phyloP scores from a whole-genome alignment of 2,113 vertebrate species.

The Hypanus sabinus region DNA sequence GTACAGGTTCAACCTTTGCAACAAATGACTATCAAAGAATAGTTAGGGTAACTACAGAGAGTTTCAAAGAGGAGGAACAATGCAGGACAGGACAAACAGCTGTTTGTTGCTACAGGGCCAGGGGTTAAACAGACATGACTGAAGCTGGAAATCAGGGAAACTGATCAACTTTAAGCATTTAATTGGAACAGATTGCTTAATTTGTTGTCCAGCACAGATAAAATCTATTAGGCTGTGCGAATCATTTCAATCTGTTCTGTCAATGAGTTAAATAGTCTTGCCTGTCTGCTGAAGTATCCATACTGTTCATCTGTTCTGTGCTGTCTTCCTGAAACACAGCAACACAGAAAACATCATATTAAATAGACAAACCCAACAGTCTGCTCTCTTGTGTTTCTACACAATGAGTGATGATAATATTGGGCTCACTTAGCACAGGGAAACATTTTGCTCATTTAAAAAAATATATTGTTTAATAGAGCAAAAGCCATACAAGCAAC shows the following conservation, averaged over 20 bases:
- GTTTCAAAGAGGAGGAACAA: not conserved
- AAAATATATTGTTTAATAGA: not conserved
- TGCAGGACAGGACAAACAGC: not conserved
- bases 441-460: not conserved
- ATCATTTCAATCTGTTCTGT: not conserved
- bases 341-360: not conserved
- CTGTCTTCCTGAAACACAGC: constrained; percentile 16
- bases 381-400: not conserved
- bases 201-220: not conserved
- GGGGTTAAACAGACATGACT: not conserved
- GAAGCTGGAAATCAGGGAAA: not conserved
- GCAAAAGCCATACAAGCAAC: not conserved
- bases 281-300: not conserved
- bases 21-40: no score
- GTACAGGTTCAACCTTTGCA: no score
- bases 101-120: not conserved
- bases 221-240: not conserved
- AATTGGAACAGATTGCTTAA: not conserved
- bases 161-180: not conserved
- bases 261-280: not conserved
- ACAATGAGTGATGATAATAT: not conserved
- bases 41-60: no score
- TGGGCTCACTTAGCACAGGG: no score
- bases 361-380: not conserved
- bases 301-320: not conserved